These are phyloP conservation scores for Emys orbicularis DNA, from an alignment of 2,797 vertebrate species.

Conservation along the genomic window DNA sequence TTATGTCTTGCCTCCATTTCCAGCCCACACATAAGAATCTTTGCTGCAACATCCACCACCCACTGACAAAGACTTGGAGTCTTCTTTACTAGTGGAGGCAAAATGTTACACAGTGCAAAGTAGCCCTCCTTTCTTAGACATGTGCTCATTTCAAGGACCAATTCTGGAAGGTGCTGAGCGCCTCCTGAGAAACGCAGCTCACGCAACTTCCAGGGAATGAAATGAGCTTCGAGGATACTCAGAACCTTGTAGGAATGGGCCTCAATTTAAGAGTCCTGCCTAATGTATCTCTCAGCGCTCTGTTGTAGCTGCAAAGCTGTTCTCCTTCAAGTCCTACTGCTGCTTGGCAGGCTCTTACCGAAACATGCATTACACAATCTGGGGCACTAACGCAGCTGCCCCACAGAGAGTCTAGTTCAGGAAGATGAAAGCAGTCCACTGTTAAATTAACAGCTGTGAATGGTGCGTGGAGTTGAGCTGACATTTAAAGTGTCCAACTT, in stretches of 20 bases:
- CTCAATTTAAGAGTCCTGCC: neutral
- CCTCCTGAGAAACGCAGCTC: neutral
- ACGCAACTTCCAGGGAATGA: neutral
- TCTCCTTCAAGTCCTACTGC: fast-evolving
- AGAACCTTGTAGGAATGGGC: fast-evolving
- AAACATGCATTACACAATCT: neutral
- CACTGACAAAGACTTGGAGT: neutral
- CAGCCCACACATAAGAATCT: neutral
- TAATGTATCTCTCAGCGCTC: fast-evolving
- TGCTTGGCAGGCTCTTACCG: neutral
- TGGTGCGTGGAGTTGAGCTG: neutral
- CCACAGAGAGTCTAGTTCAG: neutral
- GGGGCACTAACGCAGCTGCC: slow-evolving; percentile 13
- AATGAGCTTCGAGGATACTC: neutral
- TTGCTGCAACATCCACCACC: neutral
- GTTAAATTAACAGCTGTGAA: slow-evolving; percentile 63
- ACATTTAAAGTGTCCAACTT: slow-evolving; percentile 18
- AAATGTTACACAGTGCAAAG: neutral
- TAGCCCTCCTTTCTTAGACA: neutral
- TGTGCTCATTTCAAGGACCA: fast-evolving
- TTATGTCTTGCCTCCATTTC: fast-evolving
- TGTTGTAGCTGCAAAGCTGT: fast-evolving
- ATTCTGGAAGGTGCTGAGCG: neutral
- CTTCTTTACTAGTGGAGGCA: neutral
- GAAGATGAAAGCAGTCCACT: slow-evolving; percentile 29